Base-by-base conservation (phyloP, 2,113 vertebrate species). In the Ascaphus truei region DNA sequence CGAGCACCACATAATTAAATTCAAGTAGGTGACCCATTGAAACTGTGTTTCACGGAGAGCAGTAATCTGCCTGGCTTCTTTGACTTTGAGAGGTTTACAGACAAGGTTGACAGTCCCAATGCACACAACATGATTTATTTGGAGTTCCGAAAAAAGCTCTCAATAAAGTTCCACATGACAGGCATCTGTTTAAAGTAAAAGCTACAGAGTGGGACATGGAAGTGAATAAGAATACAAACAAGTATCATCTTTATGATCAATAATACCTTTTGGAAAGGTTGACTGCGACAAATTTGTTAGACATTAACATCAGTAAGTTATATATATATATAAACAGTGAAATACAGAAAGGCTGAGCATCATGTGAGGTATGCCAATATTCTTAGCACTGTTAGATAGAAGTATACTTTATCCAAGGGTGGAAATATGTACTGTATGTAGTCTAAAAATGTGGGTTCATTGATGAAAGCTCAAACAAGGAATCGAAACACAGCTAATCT, bases 121-220 rank as follows among this genome's bases (percentile, higher is more conserved):
- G 55, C 73, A 77, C 83, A 29, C 72, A 71, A 61, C 20, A 62
- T 84, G 88, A 90, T 89, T 88, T 89, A 89, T 90, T 81, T 82
- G 68, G 75, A 83, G 79, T 82, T 89, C 83, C 75, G 79, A 81
- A 85, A 89, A 85, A 89, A 83, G 52, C 65, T 81, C 78, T 86
- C 86, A 83, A 80, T 88, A 85, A 87, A 82, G 84, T 86, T 86
- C 79, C 85, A 85, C 84, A 83, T 89, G 88, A 85, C 81, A 85
- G 81, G 73, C 56, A 6, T 77, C 82, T 80, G 74, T 63, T 85
- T 84, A 85, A 82, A n/a, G n/a, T n/a, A n/a, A n/a, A n/a, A n/a
- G n/a, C n/a, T n/a, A 60, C 57, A 73, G 71, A 52, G 12, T 72
- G 75, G 66, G 74, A 76, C 31, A 78, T 67, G 75, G 75, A 77